A percentile compares a stretch with the other conserved stretches of the same genome.
Conservation (phyloP, 1,140 invertebrate species). For the Rhizoglyphus robini region DNA sequence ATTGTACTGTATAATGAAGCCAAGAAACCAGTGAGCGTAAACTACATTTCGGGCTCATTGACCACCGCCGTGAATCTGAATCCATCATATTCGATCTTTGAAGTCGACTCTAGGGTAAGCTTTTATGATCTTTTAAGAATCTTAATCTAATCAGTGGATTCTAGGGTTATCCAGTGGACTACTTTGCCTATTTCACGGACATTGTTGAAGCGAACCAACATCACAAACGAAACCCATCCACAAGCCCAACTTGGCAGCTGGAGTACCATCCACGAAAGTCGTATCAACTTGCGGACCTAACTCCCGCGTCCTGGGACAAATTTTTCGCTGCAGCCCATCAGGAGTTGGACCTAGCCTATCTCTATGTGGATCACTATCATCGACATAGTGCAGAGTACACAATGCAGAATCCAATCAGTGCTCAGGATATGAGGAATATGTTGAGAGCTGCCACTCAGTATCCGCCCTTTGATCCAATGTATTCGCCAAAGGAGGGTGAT, state of each 20-base stretch:
- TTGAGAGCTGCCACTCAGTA: too few species aligned
- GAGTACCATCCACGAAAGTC: slow-evolving; percentile 66
- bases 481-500: too few species aligned
- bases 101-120: background rate
- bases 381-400: background rate
- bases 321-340: slow-evolving; percentile 67
- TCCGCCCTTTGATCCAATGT: too few species aligned
- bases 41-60: slow-evolving; percentile 8
- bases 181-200: background rate
- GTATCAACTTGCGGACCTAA: slow-evolving; percentile 61
- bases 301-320: slow-evolving; percentile 70
- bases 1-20: slow-evolving; percentile 9
- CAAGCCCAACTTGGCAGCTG: slow-evolving; percentile 65
- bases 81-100: slow-evolving; percentile 15
- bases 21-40: slow-evolving; percentile 3
- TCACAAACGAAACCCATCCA: background rate
- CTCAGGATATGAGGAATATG: too few species aligned
- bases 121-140: too few species aligned
- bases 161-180: background rate
- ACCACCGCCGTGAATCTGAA: slow-evolving; percentile 18
- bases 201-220: background rate
- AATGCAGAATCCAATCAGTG: too few species aligned
- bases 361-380: slow-evolving; percentile 2
- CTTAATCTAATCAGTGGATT: too few species aligned
- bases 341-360: slow-evolving; percentile 50